Conservation (phyloP, 2,888 invertebrate genomes). For the Apotomis betuletana region DNA sequence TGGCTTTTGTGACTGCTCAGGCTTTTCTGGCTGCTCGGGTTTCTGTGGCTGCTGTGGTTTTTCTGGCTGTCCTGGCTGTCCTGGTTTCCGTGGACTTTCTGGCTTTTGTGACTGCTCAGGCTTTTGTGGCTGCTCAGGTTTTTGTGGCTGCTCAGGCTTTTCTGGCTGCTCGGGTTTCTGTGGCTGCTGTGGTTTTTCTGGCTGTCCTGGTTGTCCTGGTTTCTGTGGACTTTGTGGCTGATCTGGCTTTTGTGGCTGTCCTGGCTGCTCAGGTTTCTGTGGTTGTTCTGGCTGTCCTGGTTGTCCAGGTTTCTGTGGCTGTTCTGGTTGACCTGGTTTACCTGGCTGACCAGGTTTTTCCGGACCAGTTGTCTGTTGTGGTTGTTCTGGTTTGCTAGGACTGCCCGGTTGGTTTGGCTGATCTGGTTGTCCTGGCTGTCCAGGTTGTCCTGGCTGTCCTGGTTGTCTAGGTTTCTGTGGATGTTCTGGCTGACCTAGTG, state of each 20-base stretch:
- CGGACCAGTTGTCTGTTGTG: too few relatives aligned
- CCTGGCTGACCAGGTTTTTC: too few relatives aligned
- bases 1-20: not conserved
- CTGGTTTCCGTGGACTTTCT: not conserved
- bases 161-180: not conserved
- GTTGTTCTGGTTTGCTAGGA: too few relatives aligned
- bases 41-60: conserved; percentile 16
- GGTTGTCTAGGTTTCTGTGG: too few relatives aligned
- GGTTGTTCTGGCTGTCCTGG: too few relatives aligned
- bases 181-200: not conserved
- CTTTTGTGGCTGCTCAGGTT: not conserved
- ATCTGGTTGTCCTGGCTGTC: too few relatives aligned
- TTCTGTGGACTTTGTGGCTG: not conserved
- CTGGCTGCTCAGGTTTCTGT: too few relatives aligned
- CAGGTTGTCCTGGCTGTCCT: too few relatives aligned
- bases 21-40: too few relatives aligned
- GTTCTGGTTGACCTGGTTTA: too few relatives aligned
- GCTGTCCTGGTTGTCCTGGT: conserved; percentile 1
- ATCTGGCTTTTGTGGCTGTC: not conserved
- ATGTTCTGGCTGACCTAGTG: conserved; percentile 7
- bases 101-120: not conserved
- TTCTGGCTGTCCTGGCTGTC: not conserved
- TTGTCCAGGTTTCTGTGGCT: too few relatives aligned
- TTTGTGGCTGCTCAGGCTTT: not conserved
- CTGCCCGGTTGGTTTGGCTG: too few relatives aligned